A percentile compares a stretch with the other conserved stretches of the same genome.
phyloP scores from a whole-genome alignment of 2,797 vertebrate species.

The Sylvilagus floridanus region DNA sequence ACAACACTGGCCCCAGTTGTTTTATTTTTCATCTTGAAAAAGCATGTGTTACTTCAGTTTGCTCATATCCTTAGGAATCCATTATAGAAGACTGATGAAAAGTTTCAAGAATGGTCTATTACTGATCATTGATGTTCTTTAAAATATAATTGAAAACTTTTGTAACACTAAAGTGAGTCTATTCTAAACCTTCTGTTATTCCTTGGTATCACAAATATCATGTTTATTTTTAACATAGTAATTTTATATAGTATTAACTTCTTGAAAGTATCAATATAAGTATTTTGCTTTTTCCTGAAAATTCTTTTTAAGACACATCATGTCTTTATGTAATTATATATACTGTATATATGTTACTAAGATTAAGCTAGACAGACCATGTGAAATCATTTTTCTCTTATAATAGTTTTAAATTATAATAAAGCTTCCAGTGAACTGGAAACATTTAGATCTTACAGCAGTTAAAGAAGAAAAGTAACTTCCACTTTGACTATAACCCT shows the following conservation, averaged over 20 bases:
- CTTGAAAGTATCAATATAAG: not conserved
- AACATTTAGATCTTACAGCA: not conserved
- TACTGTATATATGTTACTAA: not conserved
- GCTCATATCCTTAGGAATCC: not conserved
- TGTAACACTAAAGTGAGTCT: not conserved
- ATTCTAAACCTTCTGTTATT: not conserved
- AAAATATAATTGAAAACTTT: not conserved
- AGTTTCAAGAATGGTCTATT: not conserved
- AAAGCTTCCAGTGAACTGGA: constrained; percentile 23
- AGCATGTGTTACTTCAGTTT: not conserved
- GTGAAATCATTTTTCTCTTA: not conserved
- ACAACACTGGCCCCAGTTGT: no score
- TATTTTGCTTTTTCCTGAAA: constrained; percentile 46
- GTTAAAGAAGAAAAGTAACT: not conserved
- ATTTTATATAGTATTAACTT: not conserved
- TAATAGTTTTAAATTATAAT: constrained; percentile 3
- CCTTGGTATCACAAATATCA: not conserved
- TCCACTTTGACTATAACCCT: no score
- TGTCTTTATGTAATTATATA: not conserved
- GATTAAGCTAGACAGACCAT: not conserved
- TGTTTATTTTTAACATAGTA: not conserved
- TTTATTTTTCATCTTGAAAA: not conserved
- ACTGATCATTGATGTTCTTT: not conserved
- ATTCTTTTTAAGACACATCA: not conserved
- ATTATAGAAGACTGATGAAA: not conserved